Conservation (phyloP, 2,113 vertebrate genomes). For the Notarius quadriscutis region DNA sequence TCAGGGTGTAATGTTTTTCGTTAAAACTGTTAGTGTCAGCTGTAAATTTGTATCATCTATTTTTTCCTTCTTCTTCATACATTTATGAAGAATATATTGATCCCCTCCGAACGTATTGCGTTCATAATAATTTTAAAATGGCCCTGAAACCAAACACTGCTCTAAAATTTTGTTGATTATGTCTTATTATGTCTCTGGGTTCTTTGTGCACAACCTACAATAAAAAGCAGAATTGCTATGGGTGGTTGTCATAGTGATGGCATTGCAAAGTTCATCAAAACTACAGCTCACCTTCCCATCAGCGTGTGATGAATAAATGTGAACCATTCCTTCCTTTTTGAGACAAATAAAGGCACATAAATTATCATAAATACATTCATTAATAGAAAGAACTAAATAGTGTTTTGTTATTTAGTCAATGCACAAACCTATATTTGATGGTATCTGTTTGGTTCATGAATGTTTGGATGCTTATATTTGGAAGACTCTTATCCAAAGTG, state of each 20-base stretch:
- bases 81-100: neutral
- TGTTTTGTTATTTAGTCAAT: neutral
- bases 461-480: neutral
- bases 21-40: no score
- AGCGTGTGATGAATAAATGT: constrained; percentile 29
- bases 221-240: constrained; percentile 44
- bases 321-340: neutral
- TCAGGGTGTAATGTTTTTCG: neutral
- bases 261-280: constrained; percentile 67
- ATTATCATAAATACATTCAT: neutral
- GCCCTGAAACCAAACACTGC: neutral
- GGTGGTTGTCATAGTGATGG: constrained; percentile 74
- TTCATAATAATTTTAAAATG: neutral
- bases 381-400: neutral
- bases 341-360: neutral
- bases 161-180: neutral
- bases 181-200: neutral
- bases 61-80: neutral
- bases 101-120: neutral
- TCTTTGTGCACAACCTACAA: constrained; percentile 2
- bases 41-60: neutral
- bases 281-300: constrained; percentile 46
- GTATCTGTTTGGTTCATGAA: neutral
- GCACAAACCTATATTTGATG: neutral
- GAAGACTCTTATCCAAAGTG: neutral